Percentiles rank a stretch among this genome's conserved stretches.
These are phyloP conservation scores for Pteropus rufus DNA, from an alignment of 2,797 vertebrate species.

Conservation along the genomic window DNA sequence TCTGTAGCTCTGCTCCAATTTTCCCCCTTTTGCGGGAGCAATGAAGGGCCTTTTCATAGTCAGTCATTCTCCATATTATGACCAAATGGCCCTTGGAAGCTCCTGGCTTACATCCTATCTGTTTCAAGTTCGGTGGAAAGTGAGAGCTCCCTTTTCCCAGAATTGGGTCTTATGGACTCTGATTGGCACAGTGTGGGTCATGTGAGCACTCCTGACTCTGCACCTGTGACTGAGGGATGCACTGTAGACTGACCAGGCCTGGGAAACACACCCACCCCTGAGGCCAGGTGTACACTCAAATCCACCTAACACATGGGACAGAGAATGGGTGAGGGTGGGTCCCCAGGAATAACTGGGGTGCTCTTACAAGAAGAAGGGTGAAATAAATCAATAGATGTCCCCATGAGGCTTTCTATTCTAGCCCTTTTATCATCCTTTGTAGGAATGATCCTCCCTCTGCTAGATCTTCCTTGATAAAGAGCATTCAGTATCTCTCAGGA, in stretches of 20 bases:
- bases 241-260: not conserved
- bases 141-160: not conserved
- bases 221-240: not conserved
- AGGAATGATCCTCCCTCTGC: not conserved
- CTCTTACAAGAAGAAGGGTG: not conserved
- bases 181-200: not conserved
- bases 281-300: not conserved
- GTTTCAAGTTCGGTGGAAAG: not conserved
- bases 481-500: not conserved
- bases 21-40: not conserved
- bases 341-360: not conserved
- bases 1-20: not conserved
- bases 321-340: not conserved
- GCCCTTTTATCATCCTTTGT: not conserved
- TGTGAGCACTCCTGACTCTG: fast-evolving
- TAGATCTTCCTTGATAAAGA: not conserved
- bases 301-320: not conserved
- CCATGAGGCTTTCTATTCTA: not conserved
- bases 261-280: not conserved
- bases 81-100: not conserved
- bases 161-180: not conserved
- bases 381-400: not conserved
- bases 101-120: not conserved
- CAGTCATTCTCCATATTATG: not conserved
- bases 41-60: not conserved